Conservation (phyloP, 2,797 vertebrate species). For the Liasis olivaceus region DNA sequence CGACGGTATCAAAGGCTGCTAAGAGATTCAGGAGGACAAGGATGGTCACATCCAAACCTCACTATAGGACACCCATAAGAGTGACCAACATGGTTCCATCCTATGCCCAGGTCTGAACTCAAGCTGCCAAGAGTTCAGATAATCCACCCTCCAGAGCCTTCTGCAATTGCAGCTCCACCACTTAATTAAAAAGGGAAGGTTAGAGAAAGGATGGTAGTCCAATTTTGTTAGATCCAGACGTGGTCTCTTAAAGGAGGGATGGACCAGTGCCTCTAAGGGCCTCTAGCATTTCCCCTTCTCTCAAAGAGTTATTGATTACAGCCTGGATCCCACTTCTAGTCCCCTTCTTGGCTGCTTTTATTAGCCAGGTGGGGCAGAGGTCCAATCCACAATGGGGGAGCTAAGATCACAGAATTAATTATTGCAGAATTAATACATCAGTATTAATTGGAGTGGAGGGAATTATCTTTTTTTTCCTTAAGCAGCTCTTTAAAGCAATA, state of each 20-base stretch:
- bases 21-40: not conserved
- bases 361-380: not conserved
- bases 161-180: not conserved
- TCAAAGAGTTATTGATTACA: not conserved
- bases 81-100: not conserved
- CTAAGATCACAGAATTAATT: not conserved
- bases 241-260: not conserved
- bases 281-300: not conserved
- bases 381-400: not conserved
- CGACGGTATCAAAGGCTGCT: not conserved
- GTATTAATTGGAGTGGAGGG: not conserved
- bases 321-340: not conserved
- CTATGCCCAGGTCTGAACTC: not conserved
- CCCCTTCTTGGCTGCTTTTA: not conserved
- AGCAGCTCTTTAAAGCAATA: not conserved
- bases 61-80: not conserved
- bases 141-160: not conserved
- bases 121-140: not conserved
- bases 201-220: not conserved
- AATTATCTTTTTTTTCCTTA: not conserved
- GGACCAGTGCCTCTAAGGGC: not conserved
- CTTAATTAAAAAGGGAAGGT: not conserved
- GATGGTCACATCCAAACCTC: not conserved
- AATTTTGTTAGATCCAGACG: not conserved
- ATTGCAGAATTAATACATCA: not conserved